phyloP scores from a whole-genome alignment of 2,113 vertebrate genomes.

The Paedocypris sp. region DNA sequence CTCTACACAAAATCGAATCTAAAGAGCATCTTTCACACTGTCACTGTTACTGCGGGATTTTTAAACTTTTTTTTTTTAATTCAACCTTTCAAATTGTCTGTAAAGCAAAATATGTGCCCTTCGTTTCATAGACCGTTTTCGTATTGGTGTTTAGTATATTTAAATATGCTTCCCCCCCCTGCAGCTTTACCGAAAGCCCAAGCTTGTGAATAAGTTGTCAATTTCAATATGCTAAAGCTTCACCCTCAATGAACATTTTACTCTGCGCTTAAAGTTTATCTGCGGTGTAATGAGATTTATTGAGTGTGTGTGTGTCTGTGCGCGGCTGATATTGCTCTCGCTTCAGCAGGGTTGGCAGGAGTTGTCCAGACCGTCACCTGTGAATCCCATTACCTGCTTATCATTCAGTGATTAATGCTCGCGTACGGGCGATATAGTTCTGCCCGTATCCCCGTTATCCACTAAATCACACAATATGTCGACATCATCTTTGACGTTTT shows the following conservation, averaged over 20 bases:
- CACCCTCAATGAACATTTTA: not conserved
- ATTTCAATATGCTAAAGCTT: no score
- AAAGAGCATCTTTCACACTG: no score
- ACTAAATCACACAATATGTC: conserved; percentile 1
- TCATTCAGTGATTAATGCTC: conserved; percentile 17
- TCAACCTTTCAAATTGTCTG: no score
- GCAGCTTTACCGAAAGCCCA: no score
- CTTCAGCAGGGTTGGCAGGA: not conserved
- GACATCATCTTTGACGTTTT: not conserved
- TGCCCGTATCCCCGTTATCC: conserved; percentile 3
- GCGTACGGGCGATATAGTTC: conserved; percentile 3
- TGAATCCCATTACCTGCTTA: conserved; percentile 17
- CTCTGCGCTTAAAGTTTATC: conserved; percentile 11
- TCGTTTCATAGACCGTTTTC: no score
- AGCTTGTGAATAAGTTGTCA: no score
- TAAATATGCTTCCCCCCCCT: no score
- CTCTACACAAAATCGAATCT: no score
- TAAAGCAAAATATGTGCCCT: no score
- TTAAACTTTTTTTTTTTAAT: no score
- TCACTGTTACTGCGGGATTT: no score
- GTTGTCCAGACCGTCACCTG: conserved; percentile 7
- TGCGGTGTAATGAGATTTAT: not conserved
- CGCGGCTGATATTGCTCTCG: not conserved
- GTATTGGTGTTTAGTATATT: no score
- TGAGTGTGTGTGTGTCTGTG: conserved; percentile 5